phyloP scores from a whole-genome alignment of 92 coral and sea anemone species.

The Zoanthus sociatus region DNA sequence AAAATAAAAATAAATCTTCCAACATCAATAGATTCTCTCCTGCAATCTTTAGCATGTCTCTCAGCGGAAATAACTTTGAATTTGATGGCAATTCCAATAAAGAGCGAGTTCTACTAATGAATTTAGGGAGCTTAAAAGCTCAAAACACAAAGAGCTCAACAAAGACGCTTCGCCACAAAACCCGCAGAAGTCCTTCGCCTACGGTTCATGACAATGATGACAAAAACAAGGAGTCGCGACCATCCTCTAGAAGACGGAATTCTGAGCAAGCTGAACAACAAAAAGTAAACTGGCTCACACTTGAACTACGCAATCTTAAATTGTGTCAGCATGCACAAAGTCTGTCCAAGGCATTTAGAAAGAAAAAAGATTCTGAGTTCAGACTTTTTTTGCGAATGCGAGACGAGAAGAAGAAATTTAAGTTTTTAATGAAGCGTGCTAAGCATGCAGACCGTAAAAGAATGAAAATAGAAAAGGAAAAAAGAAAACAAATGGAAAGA shows the following conservation, averaged over 20 bases:
- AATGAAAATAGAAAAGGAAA: neutral
- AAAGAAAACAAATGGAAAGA: neutral
- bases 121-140: neutral
- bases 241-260: neutral
- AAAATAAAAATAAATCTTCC: neutral
- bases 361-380: neutral
- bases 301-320: neutral
- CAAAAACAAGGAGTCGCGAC: neutral
- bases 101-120: neutral
- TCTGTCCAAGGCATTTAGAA: neutral
- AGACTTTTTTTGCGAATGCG: neutral
- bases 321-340: neutral
- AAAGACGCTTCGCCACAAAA: neutral
- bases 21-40: neutral
- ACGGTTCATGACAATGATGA: neutral
- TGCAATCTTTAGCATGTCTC: neutral
- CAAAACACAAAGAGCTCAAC: neutral
- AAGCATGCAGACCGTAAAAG: neutral
- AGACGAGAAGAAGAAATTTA: neutral
- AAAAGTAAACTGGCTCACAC: neutral
- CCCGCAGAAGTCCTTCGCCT: neutral
- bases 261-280: neutral
- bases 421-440: neutral
- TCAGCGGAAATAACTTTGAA: neutral
- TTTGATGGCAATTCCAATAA: neutral